Evolutionary conservation across 1,140 invertebrate genomes (phyloP).

Genomic region (Drosophila baimaii): DNA sequence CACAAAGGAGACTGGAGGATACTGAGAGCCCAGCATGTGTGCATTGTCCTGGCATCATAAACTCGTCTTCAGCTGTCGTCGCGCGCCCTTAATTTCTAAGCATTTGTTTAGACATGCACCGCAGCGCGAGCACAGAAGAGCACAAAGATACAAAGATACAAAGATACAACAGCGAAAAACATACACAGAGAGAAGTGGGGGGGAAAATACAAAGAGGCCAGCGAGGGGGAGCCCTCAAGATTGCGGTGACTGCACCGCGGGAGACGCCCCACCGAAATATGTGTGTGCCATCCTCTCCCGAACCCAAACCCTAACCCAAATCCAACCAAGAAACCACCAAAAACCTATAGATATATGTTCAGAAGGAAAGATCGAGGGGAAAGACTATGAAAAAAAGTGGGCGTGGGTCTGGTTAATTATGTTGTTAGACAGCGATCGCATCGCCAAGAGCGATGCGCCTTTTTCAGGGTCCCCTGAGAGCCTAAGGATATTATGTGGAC

Average conservation of each 20-base stretch:
- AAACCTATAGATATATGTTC: not conserved
- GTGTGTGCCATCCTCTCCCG: conserved; percentile 29
- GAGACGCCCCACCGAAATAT: conserved; percentile 33
- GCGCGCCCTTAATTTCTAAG: conserved; percentile 69
- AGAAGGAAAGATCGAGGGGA: not conserved
- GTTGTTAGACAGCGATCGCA: conserved; percentile 52
- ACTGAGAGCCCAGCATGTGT: conserved; percentile 18
- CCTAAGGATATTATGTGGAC: conserved; percentile 43
- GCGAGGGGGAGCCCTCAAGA: conserved; percentile 11
- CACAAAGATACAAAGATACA: not conserved
- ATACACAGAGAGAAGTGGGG: not conserved
- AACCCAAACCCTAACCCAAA: not conserved
- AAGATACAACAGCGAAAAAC: conserved; percentile 24
- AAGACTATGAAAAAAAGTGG: conserved; percentile 16
- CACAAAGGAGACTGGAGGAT: conserved; percentile 15
- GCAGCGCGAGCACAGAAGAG: conserved; percentile 5
- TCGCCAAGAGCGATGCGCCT: conserved; percentile 32
- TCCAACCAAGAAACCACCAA: not conserved
- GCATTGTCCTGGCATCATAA: conserved; percentile 73
- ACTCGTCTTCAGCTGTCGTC: conserved; percentile 78
- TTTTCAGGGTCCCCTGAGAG: conserved; percentile 22
- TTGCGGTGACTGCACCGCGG: conserved; percentile 44
- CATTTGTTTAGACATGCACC: conserved; percentile 72
- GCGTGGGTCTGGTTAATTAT: conserved; percentile 58
- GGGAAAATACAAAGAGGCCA: not conserved